These are phyloP conservation scores for Galagoides demidoff DNA, from an alignment of 2,797 vertebrate genomes.

Conservation along the genomic window DNA sequence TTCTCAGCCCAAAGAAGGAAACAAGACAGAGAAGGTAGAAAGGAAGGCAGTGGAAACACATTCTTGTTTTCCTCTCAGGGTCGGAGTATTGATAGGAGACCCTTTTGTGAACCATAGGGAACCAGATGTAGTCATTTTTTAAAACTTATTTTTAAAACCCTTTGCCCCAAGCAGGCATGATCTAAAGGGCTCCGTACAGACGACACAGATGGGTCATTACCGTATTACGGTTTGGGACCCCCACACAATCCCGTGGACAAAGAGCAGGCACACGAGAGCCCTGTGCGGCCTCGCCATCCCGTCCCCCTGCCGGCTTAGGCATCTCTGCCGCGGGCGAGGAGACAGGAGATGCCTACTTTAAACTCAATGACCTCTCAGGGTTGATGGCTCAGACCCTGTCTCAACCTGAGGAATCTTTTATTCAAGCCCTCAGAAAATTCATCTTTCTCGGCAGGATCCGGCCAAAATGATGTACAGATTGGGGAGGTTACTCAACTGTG, in stretches of 20 bases:
- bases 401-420: not conserved
- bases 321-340: not conserved
- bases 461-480: not conserved
- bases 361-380: not conserved
- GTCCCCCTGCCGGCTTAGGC: not conserved
- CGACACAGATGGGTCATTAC: accelerated
- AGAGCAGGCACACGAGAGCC: accelerated
- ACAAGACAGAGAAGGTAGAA: too few species aligned
- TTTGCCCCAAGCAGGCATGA: not conserved
- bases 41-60: not conserved
- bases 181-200: not conserved
- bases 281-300: accelerated
- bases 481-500: accelerated
- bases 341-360: not conserved
- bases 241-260: accelerated
- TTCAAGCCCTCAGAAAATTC: not conserved
- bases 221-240: not conserved
- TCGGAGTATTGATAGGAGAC: not conserved
- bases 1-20: not conserved
- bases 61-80: not conserved
- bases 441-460: not conserved
- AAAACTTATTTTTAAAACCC: not conserved
- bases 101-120: not conserved
- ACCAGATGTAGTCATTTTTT: not conserved
- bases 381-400: not conserved